phyloP scores from a whole-genome alignment of 2,113 vertebrate species.

The Ochotona princeps region DNA sequence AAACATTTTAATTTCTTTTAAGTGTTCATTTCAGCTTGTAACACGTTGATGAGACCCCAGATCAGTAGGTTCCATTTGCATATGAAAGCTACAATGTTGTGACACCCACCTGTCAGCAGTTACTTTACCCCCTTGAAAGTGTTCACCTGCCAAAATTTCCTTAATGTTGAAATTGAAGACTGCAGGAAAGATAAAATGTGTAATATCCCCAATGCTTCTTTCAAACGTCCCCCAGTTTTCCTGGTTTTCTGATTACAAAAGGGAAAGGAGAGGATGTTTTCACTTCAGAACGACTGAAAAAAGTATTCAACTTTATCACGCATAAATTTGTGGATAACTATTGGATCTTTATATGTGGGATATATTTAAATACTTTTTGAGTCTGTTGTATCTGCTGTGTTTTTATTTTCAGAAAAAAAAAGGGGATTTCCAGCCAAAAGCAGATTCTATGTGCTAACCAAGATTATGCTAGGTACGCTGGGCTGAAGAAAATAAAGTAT shows the following conservation, averaged over 20 bases:
- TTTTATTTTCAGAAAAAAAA: constrained; percentile 71
- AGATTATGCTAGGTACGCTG: constrained; percentile 35
- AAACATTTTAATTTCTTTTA: constrained; percentile 83
- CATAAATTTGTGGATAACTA: constrained; percentile 65
- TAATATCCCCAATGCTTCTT: constrained; percentile 29
- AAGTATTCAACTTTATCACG: constrained; percentile 60
- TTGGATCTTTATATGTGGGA: constrained; percentile 61
- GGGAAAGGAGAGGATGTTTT: constrained; percentile 58
- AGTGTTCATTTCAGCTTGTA: constrained; percentile 74
- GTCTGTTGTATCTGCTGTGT: constrained; percentile 61
- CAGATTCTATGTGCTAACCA: constrained; percentile 18
- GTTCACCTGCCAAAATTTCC: constrained; percentile 72
- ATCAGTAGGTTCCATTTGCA: constrained; percentile 77
- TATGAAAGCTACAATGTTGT: constrained; percentile 82
- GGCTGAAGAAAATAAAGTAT: constrained; percentile 34
- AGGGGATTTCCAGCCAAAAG: constrained; percentile 56
- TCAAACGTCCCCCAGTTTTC: constrained; percentile 32
- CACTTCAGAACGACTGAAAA: constrained; percentile 62
- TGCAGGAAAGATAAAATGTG: constrained; percentile 2
- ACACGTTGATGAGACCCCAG: constrained; percentile 72
- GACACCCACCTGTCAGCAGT: constrained; percentile 78
- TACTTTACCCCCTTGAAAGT: constrained; percentile 58
- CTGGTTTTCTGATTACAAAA: constrained; percentile 61
- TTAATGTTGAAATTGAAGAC: constrained; percentile 76
- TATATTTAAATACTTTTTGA: constrained; percentile 65